phyloP scores from a whole-genome alignment of 2,797 vertebrate genomes.

The Cichlasoma orientale region DNA sequence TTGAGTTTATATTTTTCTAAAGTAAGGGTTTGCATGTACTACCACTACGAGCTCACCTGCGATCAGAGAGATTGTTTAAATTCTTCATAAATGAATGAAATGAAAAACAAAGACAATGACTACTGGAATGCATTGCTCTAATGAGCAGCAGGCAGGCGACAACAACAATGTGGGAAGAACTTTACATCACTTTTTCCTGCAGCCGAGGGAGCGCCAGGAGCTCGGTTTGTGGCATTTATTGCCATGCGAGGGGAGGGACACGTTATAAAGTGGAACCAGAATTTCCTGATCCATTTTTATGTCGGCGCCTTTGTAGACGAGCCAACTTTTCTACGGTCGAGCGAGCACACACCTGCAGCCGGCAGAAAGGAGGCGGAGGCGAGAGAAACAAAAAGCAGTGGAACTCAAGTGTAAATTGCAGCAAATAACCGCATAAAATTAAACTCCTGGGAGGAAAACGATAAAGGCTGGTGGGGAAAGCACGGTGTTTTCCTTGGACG shows the following conservation, averaged over 20 bases:
- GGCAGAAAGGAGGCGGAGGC: conserved; percentile 30
- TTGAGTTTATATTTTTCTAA: background rate
- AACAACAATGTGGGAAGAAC: conserved; percentile 47
- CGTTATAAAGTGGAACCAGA: conserved; percentile 67
- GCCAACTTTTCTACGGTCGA: conserved; percentile 61
- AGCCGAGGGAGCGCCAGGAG: conserved; percentile 34
- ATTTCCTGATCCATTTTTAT: conserved; percentile 78
- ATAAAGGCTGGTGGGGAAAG: conserved; percentile 53
- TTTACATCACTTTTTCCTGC: conserved; percentile 43
- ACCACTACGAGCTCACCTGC: background rate
- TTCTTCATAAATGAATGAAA: background rate
- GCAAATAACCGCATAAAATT: conserved; percentile 76
- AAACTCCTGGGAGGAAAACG: conserved; percentile 63
- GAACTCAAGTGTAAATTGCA: conserved; percentile 52
- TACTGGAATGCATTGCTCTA: conserved; percentile 7
- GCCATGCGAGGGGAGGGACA: conserved; percentile 52
- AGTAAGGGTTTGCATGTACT: background rate
- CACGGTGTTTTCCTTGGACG: conserved; percentile 51
- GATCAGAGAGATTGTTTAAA: background rate
- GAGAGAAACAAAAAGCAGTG: conserved; percentile 12
- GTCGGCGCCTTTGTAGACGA: conserved; percentile 71
- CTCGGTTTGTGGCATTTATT: conserved; percentile 50
- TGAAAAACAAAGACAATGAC: background rate
- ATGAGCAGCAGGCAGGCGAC: conserved; percentile 36
- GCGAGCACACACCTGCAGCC: conserved; percentile 75